Evolutionary conservation across 1,140 invertebrate species (phyloP).

Genomic region (Batillaria attramentaria): DNA sequence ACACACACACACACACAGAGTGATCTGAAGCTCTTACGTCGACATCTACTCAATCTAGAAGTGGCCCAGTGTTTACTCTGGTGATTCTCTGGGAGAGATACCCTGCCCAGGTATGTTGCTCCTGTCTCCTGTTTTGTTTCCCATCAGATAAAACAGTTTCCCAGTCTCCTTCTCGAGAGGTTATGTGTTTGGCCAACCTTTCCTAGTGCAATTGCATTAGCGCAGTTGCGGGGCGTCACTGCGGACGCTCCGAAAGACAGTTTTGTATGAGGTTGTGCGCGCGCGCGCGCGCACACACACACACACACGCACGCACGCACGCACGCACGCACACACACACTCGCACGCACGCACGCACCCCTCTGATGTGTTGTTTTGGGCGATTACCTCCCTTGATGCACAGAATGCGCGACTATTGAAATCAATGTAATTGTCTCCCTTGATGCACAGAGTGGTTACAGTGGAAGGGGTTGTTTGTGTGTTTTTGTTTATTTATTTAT

Average conservation of each 20-base stretch:
- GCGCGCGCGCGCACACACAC: slow-evolving; percentile 8
- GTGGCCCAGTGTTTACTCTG: too few species aligned
- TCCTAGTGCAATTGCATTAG: too few species aligned
- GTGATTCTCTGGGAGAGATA: too few species aligned
- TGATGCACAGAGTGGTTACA: background rate
- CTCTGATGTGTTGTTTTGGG: slow-evolving; percentile 80
- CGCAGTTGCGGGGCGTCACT: too few species aligned
- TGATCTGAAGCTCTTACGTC: background rate
- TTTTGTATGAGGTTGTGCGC: too few species aligned
- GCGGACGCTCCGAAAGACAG: too few species aligned
- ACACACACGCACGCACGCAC: background rate
- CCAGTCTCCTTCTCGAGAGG: background rate
- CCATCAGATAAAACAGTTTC: background rate
- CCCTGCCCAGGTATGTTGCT: too few species aligned
- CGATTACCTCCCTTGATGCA: slow-evolving; percentile 72
- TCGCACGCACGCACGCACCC: background rate
- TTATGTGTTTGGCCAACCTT: background rate
- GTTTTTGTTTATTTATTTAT: background rate
- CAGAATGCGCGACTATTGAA: background rate
- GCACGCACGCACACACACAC: background rate
- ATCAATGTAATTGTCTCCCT: background rate
- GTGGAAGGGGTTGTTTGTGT: background rate
- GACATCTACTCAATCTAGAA: too few species aligned
- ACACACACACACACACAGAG: slow-evolving; percentile 18
- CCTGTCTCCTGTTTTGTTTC: background rate